Evolutionary conservation across 2,888 invertebrate species (phyloP).

Genomic region (Magallana nippona): DNA sequence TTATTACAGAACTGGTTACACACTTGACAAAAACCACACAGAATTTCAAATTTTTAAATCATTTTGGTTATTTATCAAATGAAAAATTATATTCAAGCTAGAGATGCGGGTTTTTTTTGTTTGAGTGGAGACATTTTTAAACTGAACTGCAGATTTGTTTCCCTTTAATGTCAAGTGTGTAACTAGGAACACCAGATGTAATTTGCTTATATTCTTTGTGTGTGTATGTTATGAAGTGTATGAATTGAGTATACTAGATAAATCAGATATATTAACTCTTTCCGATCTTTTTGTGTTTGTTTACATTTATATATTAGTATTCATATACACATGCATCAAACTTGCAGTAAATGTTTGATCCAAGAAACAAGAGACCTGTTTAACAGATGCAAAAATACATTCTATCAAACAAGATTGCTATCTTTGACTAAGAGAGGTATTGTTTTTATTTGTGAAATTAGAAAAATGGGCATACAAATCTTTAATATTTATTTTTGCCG

Average conservation of each 20-base stretch:
- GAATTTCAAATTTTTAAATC: background rate
- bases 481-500: no score
- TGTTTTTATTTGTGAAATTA: no score
- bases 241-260: constrained; percentile 31
- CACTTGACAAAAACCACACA: background rate
- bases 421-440: no score
- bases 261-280: constrained; percentile 29
- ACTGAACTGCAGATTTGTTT: background rate
- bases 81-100: no score
- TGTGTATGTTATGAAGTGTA: constrained; percentile 32
- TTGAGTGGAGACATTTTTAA: no score
- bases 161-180: constrained; percentile 14
- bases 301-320: background rate
- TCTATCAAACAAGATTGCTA: no score
- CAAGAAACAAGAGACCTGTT: no score
- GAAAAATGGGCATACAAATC: no score
- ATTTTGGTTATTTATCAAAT: background rate
- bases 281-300: background rate
- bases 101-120: no score
- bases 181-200: background rate
- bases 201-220: constrained; percentile 33
- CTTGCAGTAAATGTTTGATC: no score
- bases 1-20: background rate
- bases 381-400: no score
- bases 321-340: no score